Evolutionary conservation across 2,797 vertebrate genomes (phyloP), one percentile per base, ranked within the genome.

Genomic region (Pampus argenteus): DNA sequence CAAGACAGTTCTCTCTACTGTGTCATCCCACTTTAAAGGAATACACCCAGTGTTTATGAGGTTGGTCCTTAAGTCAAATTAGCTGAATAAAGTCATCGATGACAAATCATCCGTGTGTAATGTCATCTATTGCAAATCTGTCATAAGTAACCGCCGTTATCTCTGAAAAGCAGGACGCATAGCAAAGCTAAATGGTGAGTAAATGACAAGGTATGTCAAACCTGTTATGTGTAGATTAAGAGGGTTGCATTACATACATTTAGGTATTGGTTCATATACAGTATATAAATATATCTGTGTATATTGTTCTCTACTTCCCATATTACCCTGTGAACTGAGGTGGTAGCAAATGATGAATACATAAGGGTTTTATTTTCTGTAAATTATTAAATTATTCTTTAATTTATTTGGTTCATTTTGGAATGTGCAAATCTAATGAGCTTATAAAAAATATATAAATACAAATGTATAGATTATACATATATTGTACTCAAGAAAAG

Each of bases 171-270:
- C 66, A 82, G 62, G 23, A 57, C 36, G 48, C 69, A 34, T 54
- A 50, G 40, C 44, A 49, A 54, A 47, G 34, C 50, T 78, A 56
- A 45, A 29, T 17, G 47, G 48, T 69, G 36, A 71, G 42, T 59
- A 61, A 68, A 56, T 76, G 66, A 76, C 57, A 64, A 54, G 69
- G 56, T 69, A n/a, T 58, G 52, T 45, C 42, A 74, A 71, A 63
- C 72, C 72, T 79, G 61, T 74, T 66, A 60, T 8, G 40, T 74
- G 65, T 57, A 28, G 47, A 40, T 40, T 15, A 17, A 15, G 38
- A 40, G 17, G 38, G 58, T 61, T 61, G n/a, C n/a, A n/a, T n/a
- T n/a, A n/a, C n/a, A n/a, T n/a, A 45, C 22, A 76, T 76, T 72
- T 36, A 36, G 34, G 13, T 36, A 36, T 13, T 36, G 34, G 10